Base-by-base conservation (phyloP, 2,113 vertebrate species). In the Asarcornis scutulata region DNA sequence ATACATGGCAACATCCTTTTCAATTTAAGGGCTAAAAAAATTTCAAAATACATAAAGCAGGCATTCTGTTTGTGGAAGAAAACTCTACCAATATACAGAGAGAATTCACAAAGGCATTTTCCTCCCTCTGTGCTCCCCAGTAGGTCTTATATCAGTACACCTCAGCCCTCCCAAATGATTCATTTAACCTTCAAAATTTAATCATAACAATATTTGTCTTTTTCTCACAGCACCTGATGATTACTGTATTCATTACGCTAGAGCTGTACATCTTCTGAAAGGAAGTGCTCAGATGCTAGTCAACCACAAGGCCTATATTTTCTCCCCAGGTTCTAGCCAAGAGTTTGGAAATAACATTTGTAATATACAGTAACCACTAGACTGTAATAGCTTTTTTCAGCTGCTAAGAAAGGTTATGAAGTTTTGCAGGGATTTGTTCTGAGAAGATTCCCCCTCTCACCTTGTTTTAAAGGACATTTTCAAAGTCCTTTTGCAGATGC, bases 251-350 rank as follows among this genome's bases (percentile, higher is more conserved):
- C 87, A 81, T 94, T 89, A 75, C 83, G 27, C 44, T 1, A 21
- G 63, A 87, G 83, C 74, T 0, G 3, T 32, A 91, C 85, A 76
- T 36, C 36, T 76, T 89, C 80, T 64, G 46, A 73, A 82, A 80
- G 79, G 79, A 91, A 86, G 79, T 69, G 71, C 82, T 66, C 36
- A 5, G 67, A 74, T 63, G 36, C 53, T 74, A 88, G 55, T 68
- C 77, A 89, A 69, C 50, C 76, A 71, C 92, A 96, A 91, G 92
- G 92, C 60, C 83, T 72, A 17, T 42, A 88, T 96, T 96, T 95
- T 94, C 79, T 89, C 80, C 72, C 85, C 59, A 1, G 91, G 89
- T 91, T 56, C 80, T 71, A 75, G 62, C 71, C 89, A 82, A 91
- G 74, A 85, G 59, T 86, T 97, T 93, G 88, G 89, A 94, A 94